Percentiles rank a stretch among this genome's conserved stretches.
These are phyloP conservation scores for Rhincodon typus DNA, from an alignment of 2,797 vertebrate species.

Conservation along the genomic window DNA sequence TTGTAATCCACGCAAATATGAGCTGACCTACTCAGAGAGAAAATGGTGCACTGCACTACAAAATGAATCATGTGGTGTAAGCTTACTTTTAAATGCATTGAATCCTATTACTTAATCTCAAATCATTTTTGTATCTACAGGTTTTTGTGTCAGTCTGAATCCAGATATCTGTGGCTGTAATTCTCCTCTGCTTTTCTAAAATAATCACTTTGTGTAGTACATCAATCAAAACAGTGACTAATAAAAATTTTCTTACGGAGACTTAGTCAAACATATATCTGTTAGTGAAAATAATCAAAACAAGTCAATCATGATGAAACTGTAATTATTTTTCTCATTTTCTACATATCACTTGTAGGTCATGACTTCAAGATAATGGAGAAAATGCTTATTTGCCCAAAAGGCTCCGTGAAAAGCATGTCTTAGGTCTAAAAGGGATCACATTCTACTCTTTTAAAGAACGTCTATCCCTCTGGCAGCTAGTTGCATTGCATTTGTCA, in stretches of 20 bases:
- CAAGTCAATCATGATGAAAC: neutral
- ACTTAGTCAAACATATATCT: neutral
- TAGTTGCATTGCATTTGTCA: neutral
- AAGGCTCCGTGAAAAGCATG: neutral
- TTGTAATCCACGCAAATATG: neutral
- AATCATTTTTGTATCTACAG: neutral
- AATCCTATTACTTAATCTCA: neutral
- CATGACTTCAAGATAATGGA: neutral
- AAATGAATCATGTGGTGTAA: neutral
- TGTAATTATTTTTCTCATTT: neutral
- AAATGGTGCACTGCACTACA: neutral
- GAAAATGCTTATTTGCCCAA: neutral
- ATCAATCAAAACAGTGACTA: neutral
- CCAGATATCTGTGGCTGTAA: neutral
- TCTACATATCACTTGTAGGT: neutral
- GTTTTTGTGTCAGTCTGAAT: neutral
- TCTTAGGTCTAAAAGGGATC: neutral
- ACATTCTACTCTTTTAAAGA: neutral
- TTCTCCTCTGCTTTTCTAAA: neutral
- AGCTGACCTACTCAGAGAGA: neutral
- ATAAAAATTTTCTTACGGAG: neutral
- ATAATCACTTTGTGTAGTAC: neutral
- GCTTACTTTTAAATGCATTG: neutral
- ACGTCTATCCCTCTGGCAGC: neutral
- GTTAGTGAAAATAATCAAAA: neutral